Base-by-base conservation (phyloP, 1,140 invertebrate species). In the Drosophila eugracilis region DNA sequence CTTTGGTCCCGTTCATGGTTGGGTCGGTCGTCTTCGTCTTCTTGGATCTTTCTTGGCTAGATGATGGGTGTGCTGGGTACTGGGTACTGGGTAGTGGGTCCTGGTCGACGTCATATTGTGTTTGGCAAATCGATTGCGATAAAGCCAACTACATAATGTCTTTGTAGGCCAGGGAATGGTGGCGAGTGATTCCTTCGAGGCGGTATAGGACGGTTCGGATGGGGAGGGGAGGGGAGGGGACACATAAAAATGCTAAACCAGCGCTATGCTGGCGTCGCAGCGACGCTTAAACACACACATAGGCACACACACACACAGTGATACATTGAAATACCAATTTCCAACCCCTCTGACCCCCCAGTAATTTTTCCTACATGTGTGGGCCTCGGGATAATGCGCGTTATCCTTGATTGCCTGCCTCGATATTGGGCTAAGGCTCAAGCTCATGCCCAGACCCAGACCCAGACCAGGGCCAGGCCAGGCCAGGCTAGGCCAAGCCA, bases 111-210 rank as follows among this genome's bases (percentile, higher is more conserved):
- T 88, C 77, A 78, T 88, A 86, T 88, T 75, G 83, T 85, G 77
- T 81, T 88, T 78, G 83, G 81, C 74, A 86, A 88, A 86, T 88
- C 83, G 81, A 78, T 80, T 81, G 81, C 81, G 83, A 86, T 86
- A 86, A 86, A 86, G 81, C 77, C 81, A 86, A 86, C 80, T 84
- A 79, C 79, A 85, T 85, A 86, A 88, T 86, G 83, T 86, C 77
- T 84, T 72, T 73, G 71, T 86, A 80, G 75, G 76, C 76, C 66
- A 57, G 22, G 55, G 54, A 22, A 57, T n/a, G 57, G 30, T 4
- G 19, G 15, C 6, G 6, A n/a, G n/a, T n/a, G n/a, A n/a, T n/a
- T n/a, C n/a, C n/a, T n/a, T n/a, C n/a, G 28, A 47, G 48, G 36
- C 12, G 52, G 52, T 7, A 1, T 4, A 28, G 45, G 28, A 39